phyloP scores from a whole-genome alignment of 2,888 invertebrate species.

The Chaitophorus viminalis region DNA sequence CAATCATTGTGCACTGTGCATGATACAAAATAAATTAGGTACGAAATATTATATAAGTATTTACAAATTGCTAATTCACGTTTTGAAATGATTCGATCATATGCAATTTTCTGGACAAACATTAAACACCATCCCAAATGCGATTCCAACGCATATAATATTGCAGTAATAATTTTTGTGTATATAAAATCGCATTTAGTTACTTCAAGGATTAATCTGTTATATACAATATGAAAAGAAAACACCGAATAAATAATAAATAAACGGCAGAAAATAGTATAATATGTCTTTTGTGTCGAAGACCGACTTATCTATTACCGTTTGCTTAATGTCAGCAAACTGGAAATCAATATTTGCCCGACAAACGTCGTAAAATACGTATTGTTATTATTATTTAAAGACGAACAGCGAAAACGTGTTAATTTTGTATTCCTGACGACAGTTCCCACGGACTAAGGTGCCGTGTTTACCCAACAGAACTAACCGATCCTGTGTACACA shows the following conservation, averaged over 20 bases:
- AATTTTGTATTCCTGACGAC: constrained; percentile 44
- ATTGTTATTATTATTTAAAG: constrained; percentile 38
- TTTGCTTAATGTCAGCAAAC: constrained; percentile 52
- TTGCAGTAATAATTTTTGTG: constrained; percentile 1
- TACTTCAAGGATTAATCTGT: constrained; percentile 14
- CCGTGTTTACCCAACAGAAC: constrained; percentile 38
- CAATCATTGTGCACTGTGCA: too few species aligned
- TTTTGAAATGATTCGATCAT: too few species aligned
- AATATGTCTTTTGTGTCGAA: constrained; percentile 22
- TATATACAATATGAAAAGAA: constrained; percentile 30
- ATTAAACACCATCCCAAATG: too few species aligned
- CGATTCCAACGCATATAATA: background rate
- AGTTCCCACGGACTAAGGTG: constrained; percentile 55
- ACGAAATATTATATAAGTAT: too few species aligned
- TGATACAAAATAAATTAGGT: too few species aligned
- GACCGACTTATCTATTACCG: constrained; percentile 44
- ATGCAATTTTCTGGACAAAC: too few species aligned
- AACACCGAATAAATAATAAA: constrained; percentile 6
- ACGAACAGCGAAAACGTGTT: constrained; percentile 57
- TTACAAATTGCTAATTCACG: too few species aligned
- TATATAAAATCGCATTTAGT: background rate
- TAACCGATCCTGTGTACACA: constrained; percentile 54
- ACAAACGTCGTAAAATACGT: constrained; percentile 49
- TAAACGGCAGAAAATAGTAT: background rate
- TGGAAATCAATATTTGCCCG: constrained; percentile 58